phyloP scores from a whole-genome alignment of 2,113 vertebrate genomes.

The Pandion haliaetus region DNA sequence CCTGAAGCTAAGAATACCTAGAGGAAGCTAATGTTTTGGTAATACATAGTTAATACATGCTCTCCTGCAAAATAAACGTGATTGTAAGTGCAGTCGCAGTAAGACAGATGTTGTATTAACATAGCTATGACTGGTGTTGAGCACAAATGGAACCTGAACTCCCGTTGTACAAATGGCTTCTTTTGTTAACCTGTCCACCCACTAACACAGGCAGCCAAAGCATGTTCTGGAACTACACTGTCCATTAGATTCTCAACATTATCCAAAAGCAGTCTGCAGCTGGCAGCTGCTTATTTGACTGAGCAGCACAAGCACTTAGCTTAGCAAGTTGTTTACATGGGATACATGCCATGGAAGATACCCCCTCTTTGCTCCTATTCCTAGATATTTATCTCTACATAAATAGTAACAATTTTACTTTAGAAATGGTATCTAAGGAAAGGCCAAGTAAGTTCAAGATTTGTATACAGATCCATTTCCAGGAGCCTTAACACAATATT shows the following conservation, averaged over 20 bases:
- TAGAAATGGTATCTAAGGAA: not conserved
- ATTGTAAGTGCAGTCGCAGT: not conserved
- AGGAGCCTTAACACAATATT: not conserved
- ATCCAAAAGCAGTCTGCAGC: not conserved
- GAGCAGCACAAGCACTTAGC: not conserved
- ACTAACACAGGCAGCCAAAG: not conserved
- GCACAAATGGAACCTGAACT: not conserved
- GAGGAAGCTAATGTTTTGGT: not conserved
- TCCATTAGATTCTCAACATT: not conserved
- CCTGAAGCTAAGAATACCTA: not conserved
- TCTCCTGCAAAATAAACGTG: not conserved
- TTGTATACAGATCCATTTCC: not conserved
- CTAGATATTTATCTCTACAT: not conserved
- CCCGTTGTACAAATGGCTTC: not conserved
- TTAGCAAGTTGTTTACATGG: not conserved
- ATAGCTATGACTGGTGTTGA: not conserved
- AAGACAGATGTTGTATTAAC: not conserved
- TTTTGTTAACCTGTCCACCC: not conserved
- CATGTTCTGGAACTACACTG: accelerated
- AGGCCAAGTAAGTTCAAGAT: not conserved
- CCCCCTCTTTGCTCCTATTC: not conserved
- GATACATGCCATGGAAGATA: not conserved
- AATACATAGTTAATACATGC: not conserved
- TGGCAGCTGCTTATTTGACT: not conserved
- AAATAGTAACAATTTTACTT: not conserved